These are phyloP conservation scores for Temnothorax ravouxi DNA, from an alignment of 2,888 invertebrate species.

Conservation along the genomic window DNA sequence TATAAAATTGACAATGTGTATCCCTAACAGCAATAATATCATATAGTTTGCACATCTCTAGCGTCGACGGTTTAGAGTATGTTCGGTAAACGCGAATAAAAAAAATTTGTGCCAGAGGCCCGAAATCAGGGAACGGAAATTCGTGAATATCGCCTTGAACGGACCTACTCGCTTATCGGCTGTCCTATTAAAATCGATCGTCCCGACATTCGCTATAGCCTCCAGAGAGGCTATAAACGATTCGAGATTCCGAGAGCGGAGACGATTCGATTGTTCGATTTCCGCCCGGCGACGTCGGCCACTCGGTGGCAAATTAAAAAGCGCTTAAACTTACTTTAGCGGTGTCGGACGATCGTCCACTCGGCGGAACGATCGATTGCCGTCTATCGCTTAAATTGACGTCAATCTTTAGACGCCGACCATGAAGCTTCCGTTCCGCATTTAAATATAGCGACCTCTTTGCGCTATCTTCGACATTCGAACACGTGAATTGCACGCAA, in stretches of 20 bases:
- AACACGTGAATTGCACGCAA: neutral
- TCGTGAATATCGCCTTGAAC: conserved; percentile 11
- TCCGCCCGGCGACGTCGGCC: conserved; percentile 1
- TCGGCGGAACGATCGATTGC: conserved; percentile 18
- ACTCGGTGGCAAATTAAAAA: conserved; percentile 57
- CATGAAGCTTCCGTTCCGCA: neutral
- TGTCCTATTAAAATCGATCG: conserved; percentile 32
- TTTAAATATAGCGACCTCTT: neutral
- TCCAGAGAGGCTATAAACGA: neutral
- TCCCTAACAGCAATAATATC: no score
- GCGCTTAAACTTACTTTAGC: conserved; percentile 54
- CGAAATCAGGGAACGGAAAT: neutral
- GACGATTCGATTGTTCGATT: conserved; percentile 17
- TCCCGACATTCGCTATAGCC: neutral
- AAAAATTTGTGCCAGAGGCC: neutral
- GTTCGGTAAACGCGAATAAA: neutral
- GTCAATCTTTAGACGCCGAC: conserved; percentile 15
- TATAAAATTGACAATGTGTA: no score
- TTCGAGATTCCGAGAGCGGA: conserved; percentile 22
- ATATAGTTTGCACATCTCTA: no score
- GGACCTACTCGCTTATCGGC: conserved; percentile 6
- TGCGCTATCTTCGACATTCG: no score
- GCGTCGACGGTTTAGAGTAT: neutral
- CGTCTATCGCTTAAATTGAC: conserved; percentile 30
- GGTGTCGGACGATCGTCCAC: neutral